Evolutionary conservation across 92 coral and sea anemone genomes (phyloP).

Genomic region (Blastomussa wellsi): DNA sequence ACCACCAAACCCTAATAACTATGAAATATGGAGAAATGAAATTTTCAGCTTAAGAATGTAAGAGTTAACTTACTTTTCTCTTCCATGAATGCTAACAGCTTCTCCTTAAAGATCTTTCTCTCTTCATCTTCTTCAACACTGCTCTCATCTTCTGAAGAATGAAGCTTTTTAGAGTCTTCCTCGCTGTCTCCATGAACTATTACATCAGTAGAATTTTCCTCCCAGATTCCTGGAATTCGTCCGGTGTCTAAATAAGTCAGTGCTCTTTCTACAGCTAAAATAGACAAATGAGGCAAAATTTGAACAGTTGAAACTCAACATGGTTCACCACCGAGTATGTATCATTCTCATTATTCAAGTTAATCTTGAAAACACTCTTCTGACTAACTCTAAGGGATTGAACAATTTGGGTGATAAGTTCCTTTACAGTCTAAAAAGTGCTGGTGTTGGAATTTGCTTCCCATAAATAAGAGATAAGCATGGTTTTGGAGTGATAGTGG

Average conservation of each 20-base stretch:
- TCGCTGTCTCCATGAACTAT: slow-evolving; percentile 64
- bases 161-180: slow-evolving; percentile 45
- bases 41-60: no score
- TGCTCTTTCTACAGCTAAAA: slow-evolving; percentile 86
- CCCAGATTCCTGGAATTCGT: slow-evolving; percentile 88
- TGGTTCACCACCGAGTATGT: no score
- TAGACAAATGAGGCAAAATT: background rate
- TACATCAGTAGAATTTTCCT: slow-evolving; percentile 65
- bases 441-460: no score
- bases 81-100: slow-evolving; percentile 78
- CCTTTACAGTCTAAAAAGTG: no score
- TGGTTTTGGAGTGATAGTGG: no score
- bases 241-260: slow-evolving; percentile 86
- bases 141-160: slow-evolving; percentile 70
- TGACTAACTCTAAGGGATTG: no score
- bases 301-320: background rate
- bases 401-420: no score
- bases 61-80: slow-evolving; percentile 68
- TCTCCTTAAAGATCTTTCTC: slow-evolving; percentile 68
- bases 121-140: slow-evolving; percentile 54
- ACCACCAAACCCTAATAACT: no score
- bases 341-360: no score
- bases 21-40: no score
- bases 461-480: no score
- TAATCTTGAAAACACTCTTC: no score